phyloP scores from a whole-genome alignment of 1,140 invertebrate species.

The Drosophila miranda region DNA sequence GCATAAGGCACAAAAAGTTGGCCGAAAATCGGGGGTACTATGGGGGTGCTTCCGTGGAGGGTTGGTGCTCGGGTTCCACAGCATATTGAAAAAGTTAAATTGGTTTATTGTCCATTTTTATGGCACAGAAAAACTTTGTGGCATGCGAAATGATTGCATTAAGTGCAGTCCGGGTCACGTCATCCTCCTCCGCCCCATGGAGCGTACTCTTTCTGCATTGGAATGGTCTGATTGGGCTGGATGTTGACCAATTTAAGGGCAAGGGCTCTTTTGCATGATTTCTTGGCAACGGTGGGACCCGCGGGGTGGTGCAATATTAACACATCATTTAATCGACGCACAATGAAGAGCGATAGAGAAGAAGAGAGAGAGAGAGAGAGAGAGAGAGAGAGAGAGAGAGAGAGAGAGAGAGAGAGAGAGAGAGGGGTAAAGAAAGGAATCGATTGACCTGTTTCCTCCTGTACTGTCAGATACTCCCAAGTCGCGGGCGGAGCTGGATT shows the following conservation, averaged over 20 bases:
- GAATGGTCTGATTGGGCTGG: conserved; percentile 43
- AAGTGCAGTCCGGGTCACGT: conserved; percentile 43
- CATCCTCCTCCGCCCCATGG: not conserved
- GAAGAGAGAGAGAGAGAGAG: no score
- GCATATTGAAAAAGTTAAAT: conserved; percentile 79
- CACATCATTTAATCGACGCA: conserved; percentile 69
- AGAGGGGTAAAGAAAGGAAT: conserved; percentile 44
- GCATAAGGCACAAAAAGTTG: conserved; percentile 39
- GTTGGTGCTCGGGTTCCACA: conserved; percentile 34
- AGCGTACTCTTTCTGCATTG: conserved; percentile 37
- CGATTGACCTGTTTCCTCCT: conserved; percentile 73
- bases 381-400: no score
- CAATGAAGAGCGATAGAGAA: conserved; percentile 52
- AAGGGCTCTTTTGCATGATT: conserved; percentile 12
- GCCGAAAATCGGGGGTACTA: not conserved
- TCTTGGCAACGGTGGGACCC: not conserved
- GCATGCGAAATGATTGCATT: conserved; percentile 67
- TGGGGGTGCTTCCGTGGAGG: conserved; percentile 11
- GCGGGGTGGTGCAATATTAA: conserved; percentile 50
- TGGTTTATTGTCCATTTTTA: conserved; percentile 76
- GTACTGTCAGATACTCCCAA: conserved; percentile 29
- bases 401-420: conserved; percentile 2
- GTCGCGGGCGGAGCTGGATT: conserved; percentile 26
- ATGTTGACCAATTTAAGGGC: not conserved
- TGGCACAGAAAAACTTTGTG: conserved; percentile 43